phyloP scores from a whole-genome alignment of 2,888 invertebrate species.

The Polymixis lichenea region DNA sequence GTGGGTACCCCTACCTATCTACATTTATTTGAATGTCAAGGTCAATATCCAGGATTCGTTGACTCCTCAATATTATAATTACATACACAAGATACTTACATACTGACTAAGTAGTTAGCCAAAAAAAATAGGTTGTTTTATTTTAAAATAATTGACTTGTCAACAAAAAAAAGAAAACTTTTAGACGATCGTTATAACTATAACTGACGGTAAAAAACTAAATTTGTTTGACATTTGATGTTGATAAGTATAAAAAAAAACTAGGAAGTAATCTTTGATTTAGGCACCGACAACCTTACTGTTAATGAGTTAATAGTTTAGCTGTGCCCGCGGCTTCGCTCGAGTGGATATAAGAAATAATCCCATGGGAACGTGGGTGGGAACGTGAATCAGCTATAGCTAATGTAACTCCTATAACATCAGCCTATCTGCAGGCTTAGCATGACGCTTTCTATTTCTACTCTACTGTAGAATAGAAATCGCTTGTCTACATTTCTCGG shows the following conservation, averaged over 20 bases:
- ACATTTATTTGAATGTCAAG: background rate
- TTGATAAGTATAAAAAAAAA: background rate
- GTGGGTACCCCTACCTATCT: background rate
- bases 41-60: background rate
- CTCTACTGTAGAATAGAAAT: too few species aligned
- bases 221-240: constrained; percentile 22
- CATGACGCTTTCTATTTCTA: too few species aligned
- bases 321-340: too few species aligned
- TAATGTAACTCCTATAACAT: too few species aligned
- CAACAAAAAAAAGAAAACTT: background rate
- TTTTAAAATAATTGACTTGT: background rate
- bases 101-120: background rate
- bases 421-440: too few species aligned
- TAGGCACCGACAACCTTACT: background rate
- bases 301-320: background rate
- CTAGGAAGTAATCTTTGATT: constrained; percentile 20
- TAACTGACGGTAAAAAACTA: constrained; percentile 8
- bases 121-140: background rate
- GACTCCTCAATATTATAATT: background rate
- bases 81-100: background rate
- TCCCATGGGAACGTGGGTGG: too few species aligned
- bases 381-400: too few species aligned
- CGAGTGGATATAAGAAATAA: too few species aligned
- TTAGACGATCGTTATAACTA: background rate
- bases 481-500: too few species aligned